Conservation (phyloP, 2,113 vertebrate genomes). For the Gopherus flavomarginatus region DNA sequence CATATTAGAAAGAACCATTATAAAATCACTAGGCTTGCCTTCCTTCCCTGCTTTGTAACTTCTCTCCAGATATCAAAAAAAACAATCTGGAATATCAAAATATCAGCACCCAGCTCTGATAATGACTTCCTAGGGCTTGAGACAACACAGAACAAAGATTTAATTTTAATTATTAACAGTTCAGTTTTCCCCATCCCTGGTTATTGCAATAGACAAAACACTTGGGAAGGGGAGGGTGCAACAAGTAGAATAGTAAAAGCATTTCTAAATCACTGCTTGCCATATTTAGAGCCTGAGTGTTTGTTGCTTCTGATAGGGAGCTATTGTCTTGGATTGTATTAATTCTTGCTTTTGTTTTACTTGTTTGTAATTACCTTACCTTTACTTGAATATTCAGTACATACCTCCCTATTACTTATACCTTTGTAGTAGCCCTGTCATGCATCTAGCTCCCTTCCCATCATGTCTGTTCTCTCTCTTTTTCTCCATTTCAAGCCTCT, state of each 20-base stretch:
- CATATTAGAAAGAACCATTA: conserved; percentile 74
- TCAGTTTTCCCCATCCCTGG: neutral
- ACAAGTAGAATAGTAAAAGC: neutral
- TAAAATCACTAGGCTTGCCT: conserved; percentile 61
- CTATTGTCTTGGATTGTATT: neutral
- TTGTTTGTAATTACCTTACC: neutral
- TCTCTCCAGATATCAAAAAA: conserved; percentile 72
- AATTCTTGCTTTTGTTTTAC: neutral
- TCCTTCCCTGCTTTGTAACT: conserved; percentile 71
- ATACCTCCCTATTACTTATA: too few relatives aligned
- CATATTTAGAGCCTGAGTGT: neutral
- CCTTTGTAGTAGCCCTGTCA: neutral
- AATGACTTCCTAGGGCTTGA: conserved; percentile 72
- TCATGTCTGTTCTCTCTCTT: neutral
- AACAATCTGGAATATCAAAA: conserved; percentile 72
- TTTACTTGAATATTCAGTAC: rapidly evolving
- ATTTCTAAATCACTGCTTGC: neutral
- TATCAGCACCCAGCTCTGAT: conserved; percentile 74
- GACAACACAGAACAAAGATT: conserved; percentile 67
- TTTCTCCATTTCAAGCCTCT: neutral
- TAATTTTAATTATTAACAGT: conserved; percentile 73
- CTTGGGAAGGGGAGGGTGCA: neutral
- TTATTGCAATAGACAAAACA: neutral
- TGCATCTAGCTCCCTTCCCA: neutral
- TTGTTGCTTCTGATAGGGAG: neutral